A percentile compares a stretch with the other conserved stretches of the same genome.
Conservation (phyloP, 2,888 invertebrate genomes). For the Kuschelorhynchus macadamiae region DNA sequence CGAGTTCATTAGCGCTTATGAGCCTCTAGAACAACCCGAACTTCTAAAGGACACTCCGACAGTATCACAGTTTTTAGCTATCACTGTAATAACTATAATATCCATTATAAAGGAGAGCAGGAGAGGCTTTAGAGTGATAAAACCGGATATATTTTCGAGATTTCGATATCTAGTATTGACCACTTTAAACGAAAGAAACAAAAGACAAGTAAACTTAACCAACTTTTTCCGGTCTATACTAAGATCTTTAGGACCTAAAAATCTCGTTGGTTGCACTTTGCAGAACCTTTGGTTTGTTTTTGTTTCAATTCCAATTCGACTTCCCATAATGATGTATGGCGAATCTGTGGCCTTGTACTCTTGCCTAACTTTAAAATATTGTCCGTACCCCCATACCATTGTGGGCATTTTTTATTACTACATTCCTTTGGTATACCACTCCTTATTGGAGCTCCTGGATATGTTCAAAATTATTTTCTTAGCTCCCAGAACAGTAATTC, state of each 20-base stretch:
- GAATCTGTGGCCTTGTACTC: conserved; percentile 68
- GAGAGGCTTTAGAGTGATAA: conserved; percentile 70
- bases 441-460: conserved; percentile 67
- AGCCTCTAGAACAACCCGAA: conserved; percentile 81
- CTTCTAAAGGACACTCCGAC: conserved; percentile 75
- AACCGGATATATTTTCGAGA: conserved; percentile 69
- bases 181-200: conserved; percentile 60
- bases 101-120: conserved; percentile 76
- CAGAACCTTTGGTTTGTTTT: conserved; percentile 63
- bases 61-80: conserved; percentile 74
- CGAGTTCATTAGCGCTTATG: conserved; percentile 83
- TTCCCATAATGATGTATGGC: conserved; percentile 66
- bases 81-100: conserved; percentile 76
- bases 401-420: conserved; percentile 66
- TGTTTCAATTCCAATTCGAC: conserved; percentile 58
- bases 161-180: conserved; percentile 68
- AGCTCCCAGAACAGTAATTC: conserved; percentile 71
- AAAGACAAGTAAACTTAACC: conserved; percentile 59
- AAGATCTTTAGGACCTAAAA: conserved; percentile 68
- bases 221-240: conserved; percentile 65
- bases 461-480: conserved; percentile 67
- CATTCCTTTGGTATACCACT: conserved; percentile 68
- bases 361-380: conserved; percentile 63
- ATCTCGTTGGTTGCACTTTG: conserved; percentile 63
- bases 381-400: conserved; percentile 64